Conservation (phyloP, 1,140 invertebrate genomes). For the Pygmarrhopalites habei region DNA sequence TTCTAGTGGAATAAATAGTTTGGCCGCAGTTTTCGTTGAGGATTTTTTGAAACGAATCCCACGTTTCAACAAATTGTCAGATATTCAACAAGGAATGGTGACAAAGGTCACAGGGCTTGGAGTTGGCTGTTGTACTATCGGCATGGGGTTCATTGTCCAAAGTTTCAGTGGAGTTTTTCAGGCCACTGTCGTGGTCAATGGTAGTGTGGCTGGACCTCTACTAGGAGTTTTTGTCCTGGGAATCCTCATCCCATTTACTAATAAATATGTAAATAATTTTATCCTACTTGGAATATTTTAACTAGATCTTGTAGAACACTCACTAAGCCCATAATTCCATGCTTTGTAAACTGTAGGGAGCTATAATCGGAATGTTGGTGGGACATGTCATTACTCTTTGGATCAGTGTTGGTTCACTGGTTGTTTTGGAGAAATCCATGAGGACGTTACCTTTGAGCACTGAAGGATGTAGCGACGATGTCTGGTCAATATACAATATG, state of each 20-base stretch:
- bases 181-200: conserved; percentile 34
- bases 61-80: conserved; percentile 40
- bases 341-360: conserved; percentile 31
- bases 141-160: conserved; percentile 30
- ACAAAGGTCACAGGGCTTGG: conserved; percentile 42
- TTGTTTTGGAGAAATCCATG: conserved; percentile 20
- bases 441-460: conserved; percentile 23
- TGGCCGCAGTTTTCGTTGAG: conserved; percentile 44
- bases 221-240: conserved; percentile 36
- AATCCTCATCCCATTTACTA: conserved; percentile 33
- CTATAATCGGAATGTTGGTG: conserved; percentile 31
- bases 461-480: conserved; percentile 25
- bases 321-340: background rate
- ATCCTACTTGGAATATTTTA: no score
- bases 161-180: conserved; percentile 29
- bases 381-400: conserved; percentile 34
- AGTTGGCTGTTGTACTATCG: conserved; percentile 24
- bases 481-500: conserved; percentile 19
- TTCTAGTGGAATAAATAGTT: conserved; percentile 48
- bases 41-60: conserved; percentile 43
- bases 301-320: background rate
- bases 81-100: conserved; percentile 41
- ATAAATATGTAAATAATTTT: conserved; percentile 35
- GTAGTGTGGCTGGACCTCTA: conserved; percentile 35
- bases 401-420: conserved; percentile 28